These are phyloP conservation scores for Drosophila longiperda DNA, from an alignment of 2,888 invertebrate genomes.

Conservation along the genomic window DNA sequence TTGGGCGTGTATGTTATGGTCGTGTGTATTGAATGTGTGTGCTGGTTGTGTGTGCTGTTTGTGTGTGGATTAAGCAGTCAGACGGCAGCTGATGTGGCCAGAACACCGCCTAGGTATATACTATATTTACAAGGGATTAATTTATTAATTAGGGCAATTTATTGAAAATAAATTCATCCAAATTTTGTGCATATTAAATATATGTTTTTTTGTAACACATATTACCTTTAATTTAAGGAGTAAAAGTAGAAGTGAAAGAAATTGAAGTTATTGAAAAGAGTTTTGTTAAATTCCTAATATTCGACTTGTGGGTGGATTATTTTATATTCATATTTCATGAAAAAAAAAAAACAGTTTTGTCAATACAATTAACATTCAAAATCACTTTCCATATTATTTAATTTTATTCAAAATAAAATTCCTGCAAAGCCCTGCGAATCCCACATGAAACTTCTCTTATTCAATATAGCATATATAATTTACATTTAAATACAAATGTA, in stretches of 20 bases:
- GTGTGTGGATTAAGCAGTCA: constrained; percentile 17
- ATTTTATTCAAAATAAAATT: background rate
- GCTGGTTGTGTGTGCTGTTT: constrained; percentile 2
- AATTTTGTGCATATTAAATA: no score
- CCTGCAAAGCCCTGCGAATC: no score
- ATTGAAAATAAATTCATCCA: background rate
- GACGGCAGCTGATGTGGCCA: constrained; percentile 2
- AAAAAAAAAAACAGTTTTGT: background rate
- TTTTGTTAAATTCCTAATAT: background rate
- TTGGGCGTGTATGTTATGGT: background rate
- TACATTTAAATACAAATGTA: background rate
- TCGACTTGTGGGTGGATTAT: background rate
- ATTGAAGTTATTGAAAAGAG: background rate
- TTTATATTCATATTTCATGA: background rate
- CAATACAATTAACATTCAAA: background rate
- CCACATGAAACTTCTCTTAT: background rate
- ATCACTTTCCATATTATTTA: background rate
- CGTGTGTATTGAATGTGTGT: constrained; percentile 4
- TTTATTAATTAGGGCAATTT: background rate
- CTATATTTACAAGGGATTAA: background rate
- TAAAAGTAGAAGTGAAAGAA: background rate
- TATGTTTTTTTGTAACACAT: background rate
- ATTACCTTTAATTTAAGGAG: background rate
- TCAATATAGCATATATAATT: background rate
- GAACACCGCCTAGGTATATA: background rate